Evolutionary conservation across 2,797 vertebrate species (phyloP).

Genomic region (Gadopsis marmoratus): DNA sequence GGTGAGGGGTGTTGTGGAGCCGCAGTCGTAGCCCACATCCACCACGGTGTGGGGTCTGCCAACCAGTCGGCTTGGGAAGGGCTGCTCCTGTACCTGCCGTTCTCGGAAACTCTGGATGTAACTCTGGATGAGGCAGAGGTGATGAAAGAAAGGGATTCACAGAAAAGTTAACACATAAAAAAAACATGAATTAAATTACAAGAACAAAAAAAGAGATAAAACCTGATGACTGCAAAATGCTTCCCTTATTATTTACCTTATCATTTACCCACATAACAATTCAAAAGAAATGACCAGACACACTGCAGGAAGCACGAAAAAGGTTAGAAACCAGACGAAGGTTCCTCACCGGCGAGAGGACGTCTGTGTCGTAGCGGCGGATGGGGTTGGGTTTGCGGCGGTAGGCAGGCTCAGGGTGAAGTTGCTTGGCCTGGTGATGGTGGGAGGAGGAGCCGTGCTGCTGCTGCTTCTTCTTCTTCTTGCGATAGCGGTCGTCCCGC

Average conservation of each 20-base stretch:
- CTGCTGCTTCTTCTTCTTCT: conserved; percentile 89
- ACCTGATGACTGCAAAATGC: too few relatives aligned
- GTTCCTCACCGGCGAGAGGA: conserved; percentile 93
- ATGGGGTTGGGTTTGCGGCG: conserved; percentile 97
- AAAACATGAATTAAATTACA: not conserved
- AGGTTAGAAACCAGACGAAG: not conserved
- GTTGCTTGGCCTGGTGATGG: conserved; percentile 84
- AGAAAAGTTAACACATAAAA: not conserved
- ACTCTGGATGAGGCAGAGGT: conserved; percentile 84
- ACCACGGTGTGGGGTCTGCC: conserved; percentile 87
- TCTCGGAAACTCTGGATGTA: conserved; percentile 99
- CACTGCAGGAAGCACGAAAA: not conserved
- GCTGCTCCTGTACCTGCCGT: conserved; percentile 88
- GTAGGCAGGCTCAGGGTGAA: conserved; percentile 91
- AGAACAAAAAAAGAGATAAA: too few relatives aligned
- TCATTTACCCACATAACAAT: too few relatives aligned
- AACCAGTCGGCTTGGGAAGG: conserved; percentile 87
- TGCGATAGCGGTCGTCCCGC: conserved; percentile 92
- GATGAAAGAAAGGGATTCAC: not conserved
- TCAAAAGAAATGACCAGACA: too few relatives aligned
- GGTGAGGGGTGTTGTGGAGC: conserved; percentile 91
- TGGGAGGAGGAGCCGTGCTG: conserved; percentile 70
- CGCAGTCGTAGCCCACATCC: conserved; percentile 93
- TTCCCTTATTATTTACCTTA: too few relatives aligned
- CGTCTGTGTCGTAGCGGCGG: conserved; percentile 96